These are phyloP conservation scores for Thermophis baileyi DNA, from an alignment of 2,113 vertebrate species.

Conservation along the genomic window DNA sequence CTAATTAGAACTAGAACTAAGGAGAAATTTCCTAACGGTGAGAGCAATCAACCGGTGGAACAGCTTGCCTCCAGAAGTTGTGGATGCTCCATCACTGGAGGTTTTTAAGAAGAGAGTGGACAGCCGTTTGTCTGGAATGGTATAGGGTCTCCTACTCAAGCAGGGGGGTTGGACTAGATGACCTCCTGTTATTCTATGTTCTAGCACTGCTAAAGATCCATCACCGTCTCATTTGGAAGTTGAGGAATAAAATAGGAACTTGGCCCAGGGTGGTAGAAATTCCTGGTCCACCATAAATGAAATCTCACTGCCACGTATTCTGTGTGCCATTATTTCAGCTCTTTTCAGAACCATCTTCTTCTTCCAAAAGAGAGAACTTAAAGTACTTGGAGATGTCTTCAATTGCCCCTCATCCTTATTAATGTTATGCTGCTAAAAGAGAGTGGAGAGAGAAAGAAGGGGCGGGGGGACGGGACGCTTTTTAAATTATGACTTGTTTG, in stretches of 20 bases:
- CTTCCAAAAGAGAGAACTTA: rapidly evolving
- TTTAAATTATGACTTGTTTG: conserved; percentile 67
- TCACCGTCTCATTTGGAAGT: no score
- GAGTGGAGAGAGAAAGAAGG: not conserved
- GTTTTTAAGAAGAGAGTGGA: no score
- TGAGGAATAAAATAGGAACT: no score
- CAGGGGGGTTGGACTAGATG: not conserved
- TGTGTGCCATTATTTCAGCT: rapidly evolving
- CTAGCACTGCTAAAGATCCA: not conserved
- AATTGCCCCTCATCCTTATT: conserved; percentile 8
- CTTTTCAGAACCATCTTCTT: not conserved
- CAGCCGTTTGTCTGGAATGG: not conserved
- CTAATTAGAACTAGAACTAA: no score
- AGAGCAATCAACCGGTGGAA: no score
- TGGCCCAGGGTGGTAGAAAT: not conserved
- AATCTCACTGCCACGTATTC: rapidly evolving
- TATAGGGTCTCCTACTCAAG: not conserved
- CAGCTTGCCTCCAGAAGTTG: no score
- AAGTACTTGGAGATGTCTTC: not conserved
- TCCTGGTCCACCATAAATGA: not conserved
- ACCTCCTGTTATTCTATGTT: not conserved
- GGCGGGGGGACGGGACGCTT: conserved; percentile 12
- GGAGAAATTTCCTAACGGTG: no score
- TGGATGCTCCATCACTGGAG: no score
- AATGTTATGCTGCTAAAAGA: not conserved